phyloP scores from a whole-genome alignment of 2,113 vertebrate genomes.

The Pterocles orientalis region DNA sequence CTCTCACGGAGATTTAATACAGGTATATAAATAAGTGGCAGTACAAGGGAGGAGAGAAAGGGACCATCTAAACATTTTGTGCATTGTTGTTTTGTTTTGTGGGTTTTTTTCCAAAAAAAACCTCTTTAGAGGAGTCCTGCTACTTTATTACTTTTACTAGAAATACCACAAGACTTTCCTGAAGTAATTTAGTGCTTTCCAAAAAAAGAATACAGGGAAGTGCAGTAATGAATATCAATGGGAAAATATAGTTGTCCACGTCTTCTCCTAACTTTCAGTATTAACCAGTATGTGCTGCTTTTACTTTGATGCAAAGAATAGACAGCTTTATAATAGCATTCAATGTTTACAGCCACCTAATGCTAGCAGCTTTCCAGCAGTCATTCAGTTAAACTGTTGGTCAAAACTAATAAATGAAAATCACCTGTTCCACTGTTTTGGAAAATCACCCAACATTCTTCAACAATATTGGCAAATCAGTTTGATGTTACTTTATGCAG shows the following conservation, averaged over 20 bases:
- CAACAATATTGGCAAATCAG: not conserved
- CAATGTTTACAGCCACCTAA: not conserved
- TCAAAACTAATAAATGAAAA: not conserved
- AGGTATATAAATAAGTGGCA: not conserved
- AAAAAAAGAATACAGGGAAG: not conserved
- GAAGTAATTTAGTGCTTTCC: not conserved
- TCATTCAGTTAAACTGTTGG: not conserved
- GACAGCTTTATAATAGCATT: not conserved
- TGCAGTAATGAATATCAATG: not conserved
- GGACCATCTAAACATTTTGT: not conserved
- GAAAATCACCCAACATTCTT: not conserved
- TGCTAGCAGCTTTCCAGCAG: not conserved
- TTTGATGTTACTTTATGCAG: not conserved
- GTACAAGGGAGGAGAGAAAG: not conserved
- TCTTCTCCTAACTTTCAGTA: not conserved
- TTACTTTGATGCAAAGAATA: not conserved
- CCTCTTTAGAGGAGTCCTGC: not conserved
- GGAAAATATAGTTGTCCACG: not conserved
- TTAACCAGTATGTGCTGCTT: not conserved
- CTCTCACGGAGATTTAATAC: not conserved
- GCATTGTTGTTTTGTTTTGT: not conserved
- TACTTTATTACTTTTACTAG: not conserved
- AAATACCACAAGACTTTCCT: slow-evolving; percentile 5
- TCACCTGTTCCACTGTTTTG: not conserved
- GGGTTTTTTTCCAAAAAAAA: not conserved